Percentiles rank a stretch among this genome's conserved stretches.
These are phyloP conservation scores for Gambelia wislizenii DNA, from an alignment of 2,797 vertebrate genomes.

Conservation along the genomic window DNA sequence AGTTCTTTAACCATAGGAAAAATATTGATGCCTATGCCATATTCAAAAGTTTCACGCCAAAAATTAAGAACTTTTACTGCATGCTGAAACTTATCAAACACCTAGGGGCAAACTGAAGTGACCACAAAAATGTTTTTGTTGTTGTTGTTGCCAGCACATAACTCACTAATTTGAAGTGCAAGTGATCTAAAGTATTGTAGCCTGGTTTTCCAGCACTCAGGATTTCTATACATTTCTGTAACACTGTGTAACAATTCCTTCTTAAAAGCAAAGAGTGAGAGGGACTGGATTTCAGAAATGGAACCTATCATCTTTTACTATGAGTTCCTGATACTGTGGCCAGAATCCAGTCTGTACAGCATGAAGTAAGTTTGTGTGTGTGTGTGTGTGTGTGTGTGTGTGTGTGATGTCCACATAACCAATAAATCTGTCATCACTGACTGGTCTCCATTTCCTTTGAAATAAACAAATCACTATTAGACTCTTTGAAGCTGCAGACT, in stretches of 20 bases:
- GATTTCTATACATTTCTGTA: conserved; percentile 48
- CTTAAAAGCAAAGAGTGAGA: conserved; percentile 68
- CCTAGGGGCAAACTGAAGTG: not conserved
- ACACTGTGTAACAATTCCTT: conserved; percentile 55
- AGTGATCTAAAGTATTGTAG: not conserved
- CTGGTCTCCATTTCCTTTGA: conserved; percentile 85
- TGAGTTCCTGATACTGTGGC: conserved; percentile 68
- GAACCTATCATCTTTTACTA: conserved; percentile 63
- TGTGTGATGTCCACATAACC: conserved; percentile 83
- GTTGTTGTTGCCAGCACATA: conserved; percentile 40
- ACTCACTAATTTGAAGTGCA: not conserved
- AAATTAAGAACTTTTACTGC: conserved; percentile 27
- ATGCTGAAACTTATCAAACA: conserved; percentile 28
- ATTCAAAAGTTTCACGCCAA: conserved; percentile 44
- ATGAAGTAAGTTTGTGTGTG: conserved; percentile 49
- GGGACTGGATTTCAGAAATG: conserved; percentile 70
- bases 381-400: not conserved
- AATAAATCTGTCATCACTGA: conserved; percentile 87
- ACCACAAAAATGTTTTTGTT: not conserved
- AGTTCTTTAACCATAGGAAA: conserved; percentile 13
- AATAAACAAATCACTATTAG: conserved; percentile 85
- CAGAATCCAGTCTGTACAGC: conserved; percentile 70
- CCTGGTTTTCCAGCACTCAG: conserved; percentile 49
- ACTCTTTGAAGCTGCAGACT: conserved; percentile 81
- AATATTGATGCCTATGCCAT: conserved; percentile 13